Conservation (phyloP, 2,797 vertebrate genomes). For the Esox lucius region DNA sequence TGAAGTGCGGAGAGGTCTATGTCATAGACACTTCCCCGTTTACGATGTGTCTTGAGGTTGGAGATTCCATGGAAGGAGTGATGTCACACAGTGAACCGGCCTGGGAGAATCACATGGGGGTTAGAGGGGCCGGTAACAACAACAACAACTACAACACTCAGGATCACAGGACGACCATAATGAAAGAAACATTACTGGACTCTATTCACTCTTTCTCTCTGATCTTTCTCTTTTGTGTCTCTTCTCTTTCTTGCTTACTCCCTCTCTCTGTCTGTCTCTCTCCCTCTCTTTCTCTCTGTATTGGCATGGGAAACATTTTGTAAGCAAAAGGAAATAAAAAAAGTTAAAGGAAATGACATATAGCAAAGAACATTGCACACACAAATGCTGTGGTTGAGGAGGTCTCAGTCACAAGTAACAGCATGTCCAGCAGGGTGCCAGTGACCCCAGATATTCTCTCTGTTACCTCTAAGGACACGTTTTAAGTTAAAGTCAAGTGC, state of each 20-base stretch:
- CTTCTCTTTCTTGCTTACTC: neutral
- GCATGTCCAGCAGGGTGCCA: no score
- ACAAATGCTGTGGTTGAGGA: no score
- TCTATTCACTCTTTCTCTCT: constrained; percentile 5
- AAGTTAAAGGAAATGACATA: no score
- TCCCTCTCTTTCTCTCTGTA: neutral
- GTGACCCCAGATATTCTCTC: no score
- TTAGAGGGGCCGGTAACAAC: constrained; percentile 30
- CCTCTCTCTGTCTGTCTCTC: neutral
- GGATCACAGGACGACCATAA: no score
- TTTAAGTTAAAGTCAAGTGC: no score
- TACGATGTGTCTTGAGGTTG: constrained; percentile 4
- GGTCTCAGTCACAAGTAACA: no score
- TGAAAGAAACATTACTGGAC: no score
- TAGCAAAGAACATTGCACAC: no score
- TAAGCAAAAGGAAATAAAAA: no score
- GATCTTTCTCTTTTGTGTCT: neutral
- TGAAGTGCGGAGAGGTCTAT: constrained; percentile 7
- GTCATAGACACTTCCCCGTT: constrained; percentile 34
- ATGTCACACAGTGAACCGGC: constrained; percentile 28
- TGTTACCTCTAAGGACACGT: no score
- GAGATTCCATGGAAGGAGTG: neutral
- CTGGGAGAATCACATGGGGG: constrained; percentile 53
- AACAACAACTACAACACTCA: neutral
- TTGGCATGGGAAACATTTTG: no score